Base-by-base conservation (phyloP, 2,797 vertebrate species). In the Enteromius mattozi region DNA sequence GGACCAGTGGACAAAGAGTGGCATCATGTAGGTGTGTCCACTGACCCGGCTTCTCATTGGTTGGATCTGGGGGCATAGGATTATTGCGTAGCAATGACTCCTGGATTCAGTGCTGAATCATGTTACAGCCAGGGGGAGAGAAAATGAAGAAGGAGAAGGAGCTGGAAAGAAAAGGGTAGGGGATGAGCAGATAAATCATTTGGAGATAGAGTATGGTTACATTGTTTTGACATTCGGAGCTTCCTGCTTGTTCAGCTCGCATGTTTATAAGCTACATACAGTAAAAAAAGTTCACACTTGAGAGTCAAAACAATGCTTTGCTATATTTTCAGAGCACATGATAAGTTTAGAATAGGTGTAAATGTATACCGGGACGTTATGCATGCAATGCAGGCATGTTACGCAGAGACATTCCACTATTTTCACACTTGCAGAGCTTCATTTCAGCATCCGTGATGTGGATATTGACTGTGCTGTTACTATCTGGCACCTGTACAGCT, bases 11-110 rank as follows among this genome's bases (percentile, higher is more conserved):
- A 3, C 4, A 10, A 68, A 24, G 61, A 24, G 76, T 45, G 1
- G 77, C 30, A 42, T 56, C n/a, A 21, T 70, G 70, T 86, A 27
- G 85, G 77, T 80, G 85, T 86, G 85, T 83, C 81, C 61, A 14
- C 49, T 33, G 49, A 84, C 9, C 37, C 6, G 8, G 16, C 42
- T 51, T 17, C 49, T 79, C n/a, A 72, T 82, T 47, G 63, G 78
- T 16, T 1, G 6, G 21, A 70, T 65, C 37, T 59, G 54, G 47
- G n/a, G 66, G 80, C 80, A 71, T 54, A 54, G 68, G 71, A 37
- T 27, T 59, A 59, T 70, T 81, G 6, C 49, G 19, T 81, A 71
- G 68, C 24, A 59, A 37, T 51, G 71, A 47, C 51, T 81, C 72
- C 35, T 4, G 27, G 33, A 82, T 59, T 35, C 45, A 51, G 33